Evolutionary conservation across 2,113 vertebrate genomes (phyloP).

Genomic region (Oryctolagus cuniculus): DNA sequence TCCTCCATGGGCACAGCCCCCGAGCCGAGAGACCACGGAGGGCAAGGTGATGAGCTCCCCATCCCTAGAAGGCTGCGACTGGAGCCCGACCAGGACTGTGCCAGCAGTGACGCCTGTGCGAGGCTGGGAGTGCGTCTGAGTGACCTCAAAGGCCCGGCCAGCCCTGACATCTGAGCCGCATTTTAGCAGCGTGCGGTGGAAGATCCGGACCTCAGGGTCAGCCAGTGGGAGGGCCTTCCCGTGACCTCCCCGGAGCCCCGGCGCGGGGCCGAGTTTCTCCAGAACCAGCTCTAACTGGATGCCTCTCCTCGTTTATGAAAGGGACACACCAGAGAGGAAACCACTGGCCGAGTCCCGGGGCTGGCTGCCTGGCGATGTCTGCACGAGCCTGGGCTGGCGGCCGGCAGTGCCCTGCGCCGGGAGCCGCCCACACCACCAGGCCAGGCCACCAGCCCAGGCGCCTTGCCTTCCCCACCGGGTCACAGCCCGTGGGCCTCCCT

Average conservation of each 20-base stretch:
- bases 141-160: constrained; percentile 66
- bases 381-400: constrained; percentile 42
- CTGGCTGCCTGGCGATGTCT: constrained; percentile 72
- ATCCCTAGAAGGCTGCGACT: background rate
- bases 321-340: constrained; percentile 81
- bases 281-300: constrained; percentile 80
- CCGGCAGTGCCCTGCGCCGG: constrained; percentile 71
- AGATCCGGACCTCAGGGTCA: constrained; percentile 69
- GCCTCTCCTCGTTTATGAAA: constrained; percentile 82
- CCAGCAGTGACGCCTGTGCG: background rate
- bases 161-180: constrained; percentile 58
- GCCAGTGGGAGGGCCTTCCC: constrained; percentile 60
- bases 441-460: constrained; percentile 32
- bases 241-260: constrained; percentile 69
- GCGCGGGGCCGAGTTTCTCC: constrained; percentile 67
- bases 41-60: background rate
- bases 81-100: background rate
- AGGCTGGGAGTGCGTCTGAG: background rate
- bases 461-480: constrained; percentile 31
- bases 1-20: background rate
- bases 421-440: constrained; percentile 64
- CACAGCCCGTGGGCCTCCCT: constrained; percentile 39
- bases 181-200: constrained; percentile 69
- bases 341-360: constrained; percentile 81
- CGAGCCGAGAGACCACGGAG: background rate